Conservation (phyloP, 35 echinoderm and acorn worm species). For the Apostichopus japonicus region DNA sequence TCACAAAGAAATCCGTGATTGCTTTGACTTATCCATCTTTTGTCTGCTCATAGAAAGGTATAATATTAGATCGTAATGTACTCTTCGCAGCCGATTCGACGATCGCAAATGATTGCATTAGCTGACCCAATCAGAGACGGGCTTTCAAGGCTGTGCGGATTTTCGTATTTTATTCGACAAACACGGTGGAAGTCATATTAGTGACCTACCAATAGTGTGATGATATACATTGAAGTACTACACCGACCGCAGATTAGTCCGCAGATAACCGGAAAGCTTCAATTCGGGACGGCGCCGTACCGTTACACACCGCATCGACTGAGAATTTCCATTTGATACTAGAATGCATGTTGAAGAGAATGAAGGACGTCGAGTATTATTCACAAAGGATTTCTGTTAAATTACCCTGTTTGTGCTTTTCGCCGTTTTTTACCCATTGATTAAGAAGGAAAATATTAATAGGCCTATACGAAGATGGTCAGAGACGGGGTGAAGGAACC, state of each 20-base stretch:
- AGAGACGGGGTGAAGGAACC: slow-evolving; percentile 32
- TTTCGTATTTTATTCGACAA: neutral
- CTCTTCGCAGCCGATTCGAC: too few relatives aligned
- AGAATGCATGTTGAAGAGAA: neutral
- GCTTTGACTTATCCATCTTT: too few relatives aligned
- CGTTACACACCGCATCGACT: neutral
- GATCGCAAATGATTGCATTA: neutral
- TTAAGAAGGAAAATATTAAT: neutral
- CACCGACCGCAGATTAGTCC: too few relatives aligned
- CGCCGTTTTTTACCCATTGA: neutral
- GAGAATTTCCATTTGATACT: neutral
- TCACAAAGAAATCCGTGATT: too few relatives aligned
- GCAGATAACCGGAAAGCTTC: neutral
- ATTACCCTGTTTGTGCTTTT: neutral
- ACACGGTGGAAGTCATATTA: neutral
- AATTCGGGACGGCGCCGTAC: neutral
- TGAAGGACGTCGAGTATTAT: neutral
- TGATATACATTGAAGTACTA: neutral
- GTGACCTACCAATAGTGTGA: neutral
- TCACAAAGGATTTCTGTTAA: neutral
- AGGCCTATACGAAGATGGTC: neutral
- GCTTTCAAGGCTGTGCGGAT: neutral
- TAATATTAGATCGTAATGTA: too few relatives aligned
- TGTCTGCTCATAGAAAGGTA: too few relatives aligned
- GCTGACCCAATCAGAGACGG: neutral